Base-by-base conservation (phyloP, 2,888 invertebrate species). In the Glyphotaelius pellucidus region DNA sequence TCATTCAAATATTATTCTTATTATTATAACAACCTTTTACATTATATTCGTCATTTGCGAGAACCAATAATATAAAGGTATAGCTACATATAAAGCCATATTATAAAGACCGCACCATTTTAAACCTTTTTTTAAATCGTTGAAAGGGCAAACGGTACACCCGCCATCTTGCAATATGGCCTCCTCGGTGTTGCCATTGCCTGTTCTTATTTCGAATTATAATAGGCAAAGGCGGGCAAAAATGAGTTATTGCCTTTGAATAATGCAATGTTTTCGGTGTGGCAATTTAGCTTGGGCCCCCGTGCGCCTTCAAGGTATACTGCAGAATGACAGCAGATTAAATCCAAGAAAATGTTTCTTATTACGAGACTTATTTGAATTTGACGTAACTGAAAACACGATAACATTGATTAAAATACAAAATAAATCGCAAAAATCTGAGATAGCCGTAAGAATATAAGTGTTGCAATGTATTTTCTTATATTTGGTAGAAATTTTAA, bases 201-300 rank as follows among this genome's bases (percentile, higher is more conserved):
- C 79, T 91, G 84, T 91, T 91, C 91, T 91, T 91, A 91, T 90
- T 90, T 89, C 42, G 85, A 32, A 80, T 84, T 31, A 91, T 91
- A 92, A 92, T 92, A 87, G 80, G 88, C 80, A 89, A 89, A 89
- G 91, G 84, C 91, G 52, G 90, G 92, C 88, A 67, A 79, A 92
- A 92, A 93, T 92, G 93, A 93, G 92, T 93, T 92, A 93, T 93
- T 90, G 92, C 92, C 91, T 91, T 90, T 93, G 93, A 92, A 93
- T 93, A 91, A 93, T 93, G 93, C 92, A 93, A 92, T 92, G 92
- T 93, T 93, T 93, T 92, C 91, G 67, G 90, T 87, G 80, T 90
- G 89, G 90, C 91, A 93, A 93, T 93, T 93, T 93, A 90, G 90
- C 32, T 90, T 92, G 92, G 92, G 89, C 81, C 35, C 4, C 15